Conservation (phyloP, 2,113 vertebrate genomes). For the Leucoraja erinaceus region DNA sequence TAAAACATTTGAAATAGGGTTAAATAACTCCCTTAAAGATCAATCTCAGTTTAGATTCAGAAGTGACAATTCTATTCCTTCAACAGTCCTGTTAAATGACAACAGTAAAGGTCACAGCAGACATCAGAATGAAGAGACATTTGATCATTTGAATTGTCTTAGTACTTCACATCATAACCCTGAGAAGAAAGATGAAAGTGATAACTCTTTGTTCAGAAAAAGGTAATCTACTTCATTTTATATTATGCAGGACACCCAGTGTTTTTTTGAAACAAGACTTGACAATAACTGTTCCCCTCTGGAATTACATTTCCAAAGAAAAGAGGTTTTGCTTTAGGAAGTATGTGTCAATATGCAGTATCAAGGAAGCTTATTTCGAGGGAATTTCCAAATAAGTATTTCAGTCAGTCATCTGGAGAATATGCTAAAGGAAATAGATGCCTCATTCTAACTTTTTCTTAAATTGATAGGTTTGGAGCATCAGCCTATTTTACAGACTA, state of each 20-base stretch:
- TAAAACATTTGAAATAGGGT: constrained; percentile 43
- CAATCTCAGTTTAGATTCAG: constrained; percentile 45
- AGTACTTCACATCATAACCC: constrained; percentile 45
- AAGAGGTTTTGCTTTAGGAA: background rate
- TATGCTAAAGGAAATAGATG: no score
- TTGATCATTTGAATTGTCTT: constrained; percentile 35
- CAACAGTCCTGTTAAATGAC: constrained; percentile 50
- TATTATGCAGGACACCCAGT: background rate
- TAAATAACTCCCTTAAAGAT: constrained; percentile 44
- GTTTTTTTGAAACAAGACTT: constrained; percentile 12
- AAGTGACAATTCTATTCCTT: constrained; percentile 46
- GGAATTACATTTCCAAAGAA: background rate
- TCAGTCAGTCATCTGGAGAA: background rate
- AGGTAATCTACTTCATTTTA: constrained; percentile 47
- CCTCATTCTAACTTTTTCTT: background rate
- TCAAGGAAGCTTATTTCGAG: background rate
- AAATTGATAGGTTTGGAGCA: background rate
- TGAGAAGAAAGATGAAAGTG: constrained; percentile 46
- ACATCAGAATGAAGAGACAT: constrained; percentile 42
- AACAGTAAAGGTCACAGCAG: constrained; percentile 44
- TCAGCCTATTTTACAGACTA: background rate
- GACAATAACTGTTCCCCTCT: background rate
- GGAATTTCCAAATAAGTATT: background rate
- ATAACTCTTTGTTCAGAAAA: constrained; percentile 49
- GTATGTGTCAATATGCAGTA: background rate